Conservation (phyloP, 1,140 invertebrate genomes). For the Lordiphosa stackelbergi region DNA sequence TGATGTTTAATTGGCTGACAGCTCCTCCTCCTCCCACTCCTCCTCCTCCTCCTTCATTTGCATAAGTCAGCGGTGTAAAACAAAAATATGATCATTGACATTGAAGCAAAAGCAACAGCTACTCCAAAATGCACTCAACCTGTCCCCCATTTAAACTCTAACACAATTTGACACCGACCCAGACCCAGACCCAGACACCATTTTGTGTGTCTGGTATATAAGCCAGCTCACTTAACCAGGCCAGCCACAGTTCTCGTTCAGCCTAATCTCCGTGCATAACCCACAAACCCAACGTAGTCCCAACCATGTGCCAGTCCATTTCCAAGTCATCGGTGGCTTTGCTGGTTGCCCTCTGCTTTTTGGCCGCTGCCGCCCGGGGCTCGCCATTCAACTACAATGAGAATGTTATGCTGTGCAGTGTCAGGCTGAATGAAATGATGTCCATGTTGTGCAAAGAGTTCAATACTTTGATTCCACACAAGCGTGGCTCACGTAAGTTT, state of each 20-base stretch:
- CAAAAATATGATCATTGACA: conserved; percentile 50
- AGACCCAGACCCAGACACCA: conserved; percentile 1
- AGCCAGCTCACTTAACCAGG: conserved; percentile 20
- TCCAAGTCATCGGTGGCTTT: conserved; percentile 26
- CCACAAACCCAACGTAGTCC: too few relatives aligned
- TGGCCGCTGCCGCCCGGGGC: conserved; percentile 10
- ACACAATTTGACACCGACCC: conserved; percentile 54
- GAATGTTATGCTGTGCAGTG: conserved; percentile 35
- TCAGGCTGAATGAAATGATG: conserved; percentile 37
- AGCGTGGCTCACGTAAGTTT: conserved; percentile 53
- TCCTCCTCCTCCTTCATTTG: conserved; percentile 33
- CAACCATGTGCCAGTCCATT: conserved; percentile 39
- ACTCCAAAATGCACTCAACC: conserved; percentile 63
- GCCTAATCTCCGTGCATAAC: conserved; percentile 15
- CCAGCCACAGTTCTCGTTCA: conserved; percentile 48
- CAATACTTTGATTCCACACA: conserved; percentile 32
- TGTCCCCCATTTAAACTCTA: conserved; percentile 41
- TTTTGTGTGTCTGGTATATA: conserved; percentile 45
- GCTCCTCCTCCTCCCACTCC: conserved; percentile 7
- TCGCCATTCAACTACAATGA: conserved; percentile 3
- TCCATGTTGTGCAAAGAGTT: conserved; percentile 26
- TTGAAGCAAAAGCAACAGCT: conserved; percentile 63
- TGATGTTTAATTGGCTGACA: conserved; percentile 71
- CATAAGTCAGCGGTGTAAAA: conserved; percentile 58
- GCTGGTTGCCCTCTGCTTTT: conserved; percentile 22